These are phyloP conservation scores for Pseudomugil tenellus DNA, from an alignment of 2,797 vertebrate genomes.

Conservation along the genomic window DNA sequence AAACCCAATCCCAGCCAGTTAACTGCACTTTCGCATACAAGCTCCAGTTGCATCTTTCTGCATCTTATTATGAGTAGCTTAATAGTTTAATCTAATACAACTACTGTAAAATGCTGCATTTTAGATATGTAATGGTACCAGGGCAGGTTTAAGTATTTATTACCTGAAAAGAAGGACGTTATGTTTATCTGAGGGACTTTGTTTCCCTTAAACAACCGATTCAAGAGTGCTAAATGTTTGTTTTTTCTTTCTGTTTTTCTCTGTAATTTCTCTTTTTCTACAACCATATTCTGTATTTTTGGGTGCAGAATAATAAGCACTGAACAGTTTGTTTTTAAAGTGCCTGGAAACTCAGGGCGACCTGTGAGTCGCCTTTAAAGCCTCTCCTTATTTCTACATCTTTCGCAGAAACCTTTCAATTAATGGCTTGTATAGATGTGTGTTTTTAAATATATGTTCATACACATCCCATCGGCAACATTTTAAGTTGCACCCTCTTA, in stretches of 20 bases:
- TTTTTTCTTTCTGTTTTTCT: neutral
- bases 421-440: constrained; percentile 22
- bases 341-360: constrained; percentile 77
- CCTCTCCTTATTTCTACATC: constrained; percentile 22
- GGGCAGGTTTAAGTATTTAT: constrained; percentile 31
- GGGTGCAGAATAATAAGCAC: constrained; percentile 8
- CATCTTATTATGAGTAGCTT: constrained; percentile 37
- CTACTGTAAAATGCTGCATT: constrained; percentile 62
- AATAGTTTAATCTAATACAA: constrained; percentile 49
- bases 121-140: constrained; percentile 42
- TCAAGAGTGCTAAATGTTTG: constrained; percentile 71
- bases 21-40: constrained; percentile 1
- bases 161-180: constrained; percentile 43
- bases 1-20: neutral
- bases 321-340: constrained; percentile 51
- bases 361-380: constrained; percentile 43
- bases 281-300: constrained; percentile 3
- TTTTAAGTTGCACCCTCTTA: constrained; percentile 38
- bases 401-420: constrained; percentile 19
- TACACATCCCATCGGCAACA: constrained; percentile 26
- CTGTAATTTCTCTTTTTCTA: constrained; percentile 20
- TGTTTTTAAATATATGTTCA: constrained; percentile 15
- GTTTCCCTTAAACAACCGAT: constrained; percentile 67
- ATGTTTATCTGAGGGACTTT: constrained; percentile 45
- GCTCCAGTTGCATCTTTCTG: constrained; percentile 15